Base-by-base conservation (phyloP, 2,113 vertebrate genomes). In the Charina bottae region DNA sequence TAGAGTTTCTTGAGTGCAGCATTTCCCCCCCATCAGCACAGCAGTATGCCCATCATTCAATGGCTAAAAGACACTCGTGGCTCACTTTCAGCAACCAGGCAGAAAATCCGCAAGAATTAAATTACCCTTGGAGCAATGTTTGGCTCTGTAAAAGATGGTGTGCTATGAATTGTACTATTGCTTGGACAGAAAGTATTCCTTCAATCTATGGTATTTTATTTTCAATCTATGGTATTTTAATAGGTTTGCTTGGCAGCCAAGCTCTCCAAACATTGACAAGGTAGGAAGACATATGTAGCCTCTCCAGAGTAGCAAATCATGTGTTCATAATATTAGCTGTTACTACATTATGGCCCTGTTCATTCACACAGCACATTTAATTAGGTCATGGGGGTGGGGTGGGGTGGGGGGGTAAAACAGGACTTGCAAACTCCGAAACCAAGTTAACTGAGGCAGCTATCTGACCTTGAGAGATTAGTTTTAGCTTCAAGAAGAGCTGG, bases 71-170 rank as follows among this genome's bases (percentile, higher is more conserved):
- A 62, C 11, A 56, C 13, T 85, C 46, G 28, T 90, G 26, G 4
- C 37, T 28, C 15, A 28, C 17, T 21, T 84, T 90, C 37, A n/a
- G 55, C 4, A 17, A 83, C 49, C 19, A 49, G 64, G 56, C 13
- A 46, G 89, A 84, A 59, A 62, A 24, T 15, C 72, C 19, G 24
- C n/a, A 19, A n/a, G 78, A 84, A 19, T 33, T 42, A 54, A 33
- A 37, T 90, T 90, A 85, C 5, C 17, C 26, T 84, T 19, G 10
- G 15, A 90, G 42, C n/a, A 9, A 56, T 1, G 21, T 78, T 56
- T 90, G 89, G 56, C 15, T 62, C 90, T 62, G 62, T 58, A 84
- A 94, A 86, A 64, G 55, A 86, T 87, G 87, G 33, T 55, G 62
- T 83, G 90, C 84, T 42, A 12, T 46, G 28, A 87, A 33, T 64